Evolutionary conservation across 2,888 invertebrate species (phyloP), one percentile per base, ranked within the genome.

Genomic region (Agelastica alni): DNA sequence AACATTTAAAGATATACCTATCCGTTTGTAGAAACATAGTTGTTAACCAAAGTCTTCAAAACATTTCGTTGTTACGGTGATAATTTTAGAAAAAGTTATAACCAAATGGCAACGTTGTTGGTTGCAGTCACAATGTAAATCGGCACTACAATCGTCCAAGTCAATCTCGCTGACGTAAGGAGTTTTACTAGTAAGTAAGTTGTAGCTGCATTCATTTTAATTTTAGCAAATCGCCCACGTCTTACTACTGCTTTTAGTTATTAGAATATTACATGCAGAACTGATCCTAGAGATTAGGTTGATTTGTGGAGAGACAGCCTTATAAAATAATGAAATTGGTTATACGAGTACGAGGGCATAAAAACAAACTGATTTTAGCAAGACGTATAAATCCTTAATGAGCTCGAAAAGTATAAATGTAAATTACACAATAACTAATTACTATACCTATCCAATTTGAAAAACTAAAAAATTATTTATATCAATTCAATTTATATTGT

Each of bases 71-170:
- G n/a, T n/a, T n/a, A n/a, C n/a, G n/a, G n/a, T n/a, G n/a, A n/a
- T n/a, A n/a, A n/a, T n/a, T n/a, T n/a, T n/a, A n/a, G n/a, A n/a
- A n/a, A n/a, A n/a, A n/a, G n/a, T n/a, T n/a, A n/a, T n/a, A n/a
- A n/a, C n/a, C n/a, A n/a, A n/a, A n/a, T n/a, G 18, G 53, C 47
- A 53, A 53, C 47, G 34, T 47, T 34, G 28, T 37, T 46, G 20
- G 34, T 44, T 51, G 42, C 13, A 47, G 18, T 42, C 53, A 46
- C 53, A 20, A 47, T 48, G 53, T 47, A 53, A 53, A 53, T 18
- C 48, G 20, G 44, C 34, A 53, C 48, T 22, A 53, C 43, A 53
- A 48, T 53, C 43, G 43, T 17, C 42, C 26, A 37, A 28, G 20
- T 32, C 37, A 20, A 22, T 28, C 37, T 36, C 20, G 43, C 16